Base-by-base conservation (phyloP, 2,888 invertebrate species). In the Drosophila villosipedis region DNA sequence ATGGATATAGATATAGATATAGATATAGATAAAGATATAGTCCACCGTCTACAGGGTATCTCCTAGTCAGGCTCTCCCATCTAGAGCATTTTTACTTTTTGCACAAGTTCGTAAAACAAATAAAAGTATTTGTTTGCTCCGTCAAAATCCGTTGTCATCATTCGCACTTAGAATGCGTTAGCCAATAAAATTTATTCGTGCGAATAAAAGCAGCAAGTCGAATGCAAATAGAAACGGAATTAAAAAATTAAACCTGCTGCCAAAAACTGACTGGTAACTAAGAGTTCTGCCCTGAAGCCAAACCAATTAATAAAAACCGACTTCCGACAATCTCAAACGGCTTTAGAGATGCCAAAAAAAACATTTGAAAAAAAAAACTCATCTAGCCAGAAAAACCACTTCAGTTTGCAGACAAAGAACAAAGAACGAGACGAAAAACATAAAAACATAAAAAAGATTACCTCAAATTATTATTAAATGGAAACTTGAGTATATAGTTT, bases 331-430 rank as follows among this genome's bases (percentile, higher is more conserved):
- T 22, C 41, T 28, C 49, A 68, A 62, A 62, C 49, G 41, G 43
- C 53, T 72, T 12, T 16, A 33, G 72, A 78, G 49, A 31, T 61
- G 62, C 53, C 70, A 61, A 68, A 31, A 52, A 2, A 14, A 78
- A 75, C 72, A 73, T 10, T 4, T 30, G n/a, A n/a, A n/a, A 6
- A 30, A 50, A 28, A 16, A 57, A 82, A 77, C 80, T 59, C 76
- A 87, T 76, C 70, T 61, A 74, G 77, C 82, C 69, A 79, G 80
- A 72, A 74, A 76, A 79, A 79, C 76, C 71, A 75, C 78, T 74
- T 80, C 53, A 67, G 2, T 57, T 47, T 25, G 62, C 47, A 70
- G 59, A 71, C 74, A 78, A 78, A 79, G 72, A 75, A 78, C 78
- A 76, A 76, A 69, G 76, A 68, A 78, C 43, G 25, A 59, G 43